These are phyloP conservation scores for Agapornis roseicollis DNA, from an alignment of 2,113 vertebrate species.

Conservation along the genomic window DNA sequence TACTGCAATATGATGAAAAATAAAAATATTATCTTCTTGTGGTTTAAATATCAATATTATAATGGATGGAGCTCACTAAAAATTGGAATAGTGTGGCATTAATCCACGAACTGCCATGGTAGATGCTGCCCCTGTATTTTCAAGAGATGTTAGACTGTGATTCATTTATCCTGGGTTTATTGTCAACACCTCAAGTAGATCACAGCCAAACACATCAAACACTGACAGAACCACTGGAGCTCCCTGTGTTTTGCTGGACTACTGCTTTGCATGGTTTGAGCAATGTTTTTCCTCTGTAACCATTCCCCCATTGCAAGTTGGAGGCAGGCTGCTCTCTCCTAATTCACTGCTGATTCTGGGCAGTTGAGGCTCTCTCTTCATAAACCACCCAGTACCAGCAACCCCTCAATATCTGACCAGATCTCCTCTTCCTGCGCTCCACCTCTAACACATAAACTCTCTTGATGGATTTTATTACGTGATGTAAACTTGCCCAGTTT, in stretches of 20 bases:
- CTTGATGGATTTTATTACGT: constrained; percentile 7
- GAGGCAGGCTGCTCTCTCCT: not conserved
- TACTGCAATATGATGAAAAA: not conserved
- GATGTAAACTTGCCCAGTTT: constrained; percentile 39
- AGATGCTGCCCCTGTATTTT: not conserved
- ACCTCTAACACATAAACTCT: not conserved
- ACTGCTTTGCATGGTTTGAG: not conserved
- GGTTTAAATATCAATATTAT: not conserved
- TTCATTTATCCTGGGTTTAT: not conserved
- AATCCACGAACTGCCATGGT: not conserved
- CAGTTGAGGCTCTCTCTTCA: not conserved
- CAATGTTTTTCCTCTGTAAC: not conserved
- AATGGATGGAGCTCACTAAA: not conserved
- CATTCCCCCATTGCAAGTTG: not conserved
- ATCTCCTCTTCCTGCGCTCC: not conserved
- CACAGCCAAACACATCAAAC: not conserved
- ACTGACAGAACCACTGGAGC: not conserved
- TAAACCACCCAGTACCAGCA: not conserved
- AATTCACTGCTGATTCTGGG: not conserved
- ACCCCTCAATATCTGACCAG: not conserved
- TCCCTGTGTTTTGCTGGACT: not conserved
- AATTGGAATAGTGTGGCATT: not conserved
- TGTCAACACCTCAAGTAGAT: not conserved
- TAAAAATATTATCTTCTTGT: not conserved
- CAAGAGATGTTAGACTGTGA: not conserved